Percentiles rank a stretch among this genome's conserved stretches.
Conservation (phyloP, 2,888 invertebrate genomes). For the Dermolepida albohirtum region DNA sequence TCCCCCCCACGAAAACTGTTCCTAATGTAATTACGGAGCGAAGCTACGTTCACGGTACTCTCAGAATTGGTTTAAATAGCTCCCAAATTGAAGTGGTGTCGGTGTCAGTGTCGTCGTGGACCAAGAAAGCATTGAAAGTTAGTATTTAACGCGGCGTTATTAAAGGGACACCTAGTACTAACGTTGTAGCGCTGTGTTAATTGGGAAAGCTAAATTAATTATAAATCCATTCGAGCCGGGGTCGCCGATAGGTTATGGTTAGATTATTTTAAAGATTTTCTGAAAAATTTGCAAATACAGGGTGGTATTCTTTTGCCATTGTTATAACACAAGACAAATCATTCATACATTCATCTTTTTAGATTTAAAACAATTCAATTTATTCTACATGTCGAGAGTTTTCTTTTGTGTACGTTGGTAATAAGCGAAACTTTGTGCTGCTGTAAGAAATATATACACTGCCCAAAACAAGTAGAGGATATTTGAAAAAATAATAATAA, state of each 20-base stretch:
- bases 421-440: too few relatives aligned
- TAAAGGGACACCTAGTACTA: constrained; percentile 30
- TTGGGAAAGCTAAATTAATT: constrained; percentile 30
- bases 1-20: constrained; percentile 20
- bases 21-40: constrained; percentile 26
- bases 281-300: neutral
- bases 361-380: too few relatives aligned
- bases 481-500: too few relatives aligned
- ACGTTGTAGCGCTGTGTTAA: constrained; percentile 31
- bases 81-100: constrained; percentile 20
- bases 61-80: constrained; percentile 36
- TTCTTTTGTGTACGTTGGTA: too few relatives aligned
- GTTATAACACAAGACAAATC: too few relatives aligned
- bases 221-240: constrained; percentile 32
- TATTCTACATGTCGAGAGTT: too few relatives aligned
- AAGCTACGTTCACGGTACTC: constrained; percentile 9
- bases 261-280: constrained; percentile 4
- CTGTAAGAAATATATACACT: too few relatives aligned
- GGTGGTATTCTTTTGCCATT: too few relatives aligned
- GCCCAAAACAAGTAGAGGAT: too few relatives aligned
- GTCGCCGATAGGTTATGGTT: constrained; percentile 12
- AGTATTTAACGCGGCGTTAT: constrained; percentile 29
- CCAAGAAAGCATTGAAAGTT: constrained; percentile 36
- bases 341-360: too few relatives aligned
- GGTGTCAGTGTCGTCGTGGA: constrained; percentile 25